Conservation (phyloP, 1,140 invertebrate species). For the Polyergus mexicanus region DNA sequence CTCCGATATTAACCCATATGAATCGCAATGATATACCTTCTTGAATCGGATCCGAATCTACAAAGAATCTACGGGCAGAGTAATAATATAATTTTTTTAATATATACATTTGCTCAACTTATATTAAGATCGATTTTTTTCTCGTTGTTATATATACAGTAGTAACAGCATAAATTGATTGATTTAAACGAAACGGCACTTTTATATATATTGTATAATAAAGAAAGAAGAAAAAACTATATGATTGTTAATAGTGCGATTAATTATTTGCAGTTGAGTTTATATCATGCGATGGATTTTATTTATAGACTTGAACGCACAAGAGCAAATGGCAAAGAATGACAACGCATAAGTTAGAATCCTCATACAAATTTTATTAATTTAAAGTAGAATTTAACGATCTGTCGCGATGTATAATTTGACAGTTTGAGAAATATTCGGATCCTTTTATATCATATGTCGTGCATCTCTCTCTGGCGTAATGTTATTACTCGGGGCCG, state of each 20-base stretch:
- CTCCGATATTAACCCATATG: neutral
- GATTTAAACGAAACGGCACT: neutral
- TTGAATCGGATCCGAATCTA: neutral
- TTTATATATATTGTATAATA: neutral
- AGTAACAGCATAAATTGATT: neutral
- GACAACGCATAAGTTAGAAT: neutral
- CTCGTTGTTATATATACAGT: neutral
- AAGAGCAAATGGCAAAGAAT: neutral
- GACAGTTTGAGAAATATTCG: neutral
- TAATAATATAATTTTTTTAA: conserved; percentile 2
- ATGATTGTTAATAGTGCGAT: neutral
- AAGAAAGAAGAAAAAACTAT: neutral
- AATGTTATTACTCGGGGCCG: neutral
- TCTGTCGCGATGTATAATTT: neutral
- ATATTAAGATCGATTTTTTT: conserved; percentile 2
- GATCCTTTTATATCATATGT: neutral
- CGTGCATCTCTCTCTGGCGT: neutral
- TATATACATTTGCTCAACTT: neutral
- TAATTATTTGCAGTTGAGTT: conserved; percentile 3
- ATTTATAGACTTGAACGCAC: neutral
- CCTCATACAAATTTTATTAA: neutral
- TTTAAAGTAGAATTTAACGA: neutral
- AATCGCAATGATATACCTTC: neutral
- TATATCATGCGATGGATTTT: too few species aligned
- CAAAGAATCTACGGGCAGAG: neutral